Evolutionary conservation across 1,140 invertebrate species (phyloP).

Genomic region (Drosophila persimilis): DNA sequence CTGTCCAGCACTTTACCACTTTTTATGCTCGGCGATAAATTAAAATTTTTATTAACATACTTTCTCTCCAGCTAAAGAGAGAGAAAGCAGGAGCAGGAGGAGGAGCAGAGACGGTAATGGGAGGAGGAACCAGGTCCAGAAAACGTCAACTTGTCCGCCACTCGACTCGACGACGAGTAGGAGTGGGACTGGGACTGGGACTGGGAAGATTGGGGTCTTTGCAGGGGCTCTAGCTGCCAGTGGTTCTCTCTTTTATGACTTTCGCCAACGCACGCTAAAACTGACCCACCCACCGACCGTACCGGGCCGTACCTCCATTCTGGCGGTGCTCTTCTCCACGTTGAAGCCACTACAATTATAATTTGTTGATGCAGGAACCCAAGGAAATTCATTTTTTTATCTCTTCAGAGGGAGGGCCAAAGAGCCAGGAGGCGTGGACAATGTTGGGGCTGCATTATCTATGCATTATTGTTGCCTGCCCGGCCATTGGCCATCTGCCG

Average conservation of each 20-base stretch:
- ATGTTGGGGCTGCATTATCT: slow-evolving; percentile 36
- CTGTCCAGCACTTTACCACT: slow-evolving; percentile 50
- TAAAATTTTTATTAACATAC: slow-evolving; percentile 75
- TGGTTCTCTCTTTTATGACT: slow-evolving; percentile 45
- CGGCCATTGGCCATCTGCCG: slow-evolving; percentile 18
- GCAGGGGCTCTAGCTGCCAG: not conserved
- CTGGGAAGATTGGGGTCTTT: no score
- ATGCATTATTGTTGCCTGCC: slow-evolving; percentile 45
- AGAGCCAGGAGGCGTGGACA: slow-evolving; percentile 7
- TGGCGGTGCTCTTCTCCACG: not conserved
- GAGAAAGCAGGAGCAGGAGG: not conserved
- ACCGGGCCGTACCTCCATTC: not conserved
- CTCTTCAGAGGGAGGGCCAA: slow-evolving; percentile 12
- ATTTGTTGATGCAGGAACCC: slow-evolving; percentile 53
- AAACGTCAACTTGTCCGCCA: slow-evolving; percentile 62
- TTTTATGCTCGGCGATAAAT: slow-evolving; percentile 68
- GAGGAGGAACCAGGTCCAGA: slow-evolving; percentile 2
- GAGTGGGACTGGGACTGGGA: not conserved
- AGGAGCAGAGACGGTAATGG: slow-evolving; percentile 11
- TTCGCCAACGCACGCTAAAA: slow-evolving; percentile 56
- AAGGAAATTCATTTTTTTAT: slow-evolving; percentile 38
- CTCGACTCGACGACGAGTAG: slow-evolving; percentile 25
- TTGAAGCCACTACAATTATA: slow-evolving; percentile 52
- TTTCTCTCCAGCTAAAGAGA: slow-evolving; percentile 31
- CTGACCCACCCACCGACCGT: slow-evolving; percentile 2